These are phyloP conservation scores for Thalassophryne amazonica DNA, from an alignment of 2,797 vertebrate genomes.

Conservation along the genomic window DNA sequence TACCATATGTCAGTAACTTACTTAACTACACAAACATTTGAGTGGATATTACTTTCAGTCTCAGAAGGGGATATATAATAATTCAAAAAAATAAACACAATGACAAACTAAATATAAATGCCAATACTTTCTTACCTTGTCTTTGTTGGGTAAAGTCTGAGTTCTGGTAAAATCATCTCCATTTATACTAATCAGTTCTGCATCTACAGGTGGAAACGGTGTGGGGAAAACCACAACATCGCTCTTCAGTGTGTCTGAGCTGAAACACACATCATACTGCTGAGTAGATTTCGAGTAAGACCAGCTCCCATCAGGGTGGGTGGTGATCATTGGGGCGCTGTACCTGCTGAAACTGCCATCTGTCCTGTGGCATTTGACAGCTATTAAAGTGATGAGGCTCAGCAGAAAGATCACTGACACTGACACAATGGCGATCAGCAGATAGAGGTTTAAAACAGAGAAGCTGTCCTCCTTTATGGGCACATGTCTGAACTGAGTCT, in stretches of 20 bases:
- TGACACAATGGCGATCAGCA: slow-evolving; percentile 52
- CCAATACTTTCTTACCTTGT: slow-evolving; percentile 43
- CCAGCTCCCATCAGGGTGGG: slow-evolving; percentile 68
- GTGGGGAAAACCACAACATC: slow-evolving; percentile 62
- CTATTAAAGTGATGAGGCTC: slow-evolving; percentile 59
- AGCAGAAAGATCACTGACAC: slow-evolving; percentile 63
- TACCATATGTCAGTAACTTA: no score
- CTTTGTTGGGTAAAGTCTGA: slow-evolving; percentile 47
- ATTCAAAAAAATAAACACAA: no score
- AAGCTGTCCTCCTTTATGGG: slow-evolving; percentile 48
- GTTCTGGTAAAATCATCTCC: slow-evolving; percentile 43
- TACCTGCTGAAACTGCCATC: slow-evolving; percentile 56
- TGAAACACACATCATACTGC: slow-evolving; percentile 70
- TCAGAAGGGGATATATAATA: no score
- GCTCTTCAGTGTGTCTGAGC: slow-evolving; percentile 65
- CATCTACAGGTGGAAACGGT: slow-evolving; percentile 42
- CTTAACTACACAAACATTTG: no score
- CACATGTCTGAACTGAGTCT: slow-evolving; percentile 47
- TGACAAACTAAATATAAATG: no score
- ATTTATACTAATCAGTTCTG: slow-evolving; percentile 47
- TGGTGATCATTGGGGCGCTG: slow-evolving; percentile 64
- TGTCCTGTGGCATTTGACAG: slow-evolving; percentile 61
- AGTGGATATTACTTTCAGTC: no score
- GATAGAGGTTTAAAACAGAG: slow-evolving; percentile 56
- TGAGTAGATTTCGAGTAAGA: slow-evolving; percentile 67